Evolutionary conservation across 2,797 vertebrate genomes (phyloP).

Genomic region (Coregonus sp.): DNA sequence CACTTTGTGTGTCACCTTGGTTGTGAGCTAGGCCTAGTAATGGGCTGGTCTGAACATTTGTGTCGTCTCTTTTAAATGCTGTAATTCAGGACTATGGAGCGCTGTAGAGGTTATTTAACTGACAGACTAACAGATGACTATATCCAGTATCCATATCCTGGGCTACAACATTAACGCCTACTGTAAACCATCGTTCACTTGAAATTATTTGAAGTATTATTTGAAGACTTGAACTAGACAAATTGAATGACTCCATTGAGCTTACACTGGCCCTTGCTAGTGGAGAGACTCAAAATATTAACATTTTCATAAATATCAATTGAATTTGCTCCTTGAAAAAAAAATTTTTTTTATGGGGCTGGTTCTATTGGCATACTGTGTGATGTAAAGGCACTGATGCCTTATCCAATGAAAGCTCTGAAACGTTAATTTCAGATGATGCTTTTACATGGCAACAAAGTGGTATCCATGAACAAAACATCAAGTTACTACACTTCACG

Average conservation of each 20-base stretch:
- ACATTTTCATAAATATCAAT: not conserved
- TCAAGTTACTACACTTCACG: not conserved
- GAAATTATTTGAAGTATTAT: conserved; percentile 69
- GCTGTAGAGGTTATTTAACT: conserved; percentile 75
- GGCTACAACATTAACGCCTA: conserved; percentile 79
- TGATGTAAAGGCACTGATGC: not conserved
- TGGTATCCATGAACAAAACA: not conserved
- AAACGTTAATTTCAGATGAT: not conserved
- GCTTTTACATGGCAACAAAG: not conserved
- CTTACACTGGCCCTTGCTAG: too few relatives aligned
- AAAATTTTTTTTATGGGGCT: not conserved
- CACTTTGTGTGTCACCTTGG: not conserved
- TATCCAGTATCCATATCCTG: conserved; percentile 70
- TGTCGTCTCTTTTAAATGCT: conserved; percentile 75
- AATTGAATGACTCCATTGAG: too few relatives aligned
- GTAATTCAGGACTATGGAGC: conserved; percentile 82
- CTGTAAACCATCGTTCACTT: conserved; percentile 82
- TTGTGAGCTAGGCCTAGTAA: conserved; percentile 41
- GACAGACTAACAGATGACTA: not conserved
- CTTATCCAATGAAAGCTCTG: not conserved
- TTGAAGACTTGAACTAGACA: too few relatives aligned
- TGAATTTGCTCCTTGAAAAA: too few relatives aligned
- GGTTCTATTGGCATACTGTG: not conserved
- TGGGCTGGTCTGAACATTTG: conserved; percentile 79
- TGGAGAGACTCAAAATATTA: not conserved